Conservation (phyloP, 2,888 invertebrate species). For the Spodoptera picta region DNA sequence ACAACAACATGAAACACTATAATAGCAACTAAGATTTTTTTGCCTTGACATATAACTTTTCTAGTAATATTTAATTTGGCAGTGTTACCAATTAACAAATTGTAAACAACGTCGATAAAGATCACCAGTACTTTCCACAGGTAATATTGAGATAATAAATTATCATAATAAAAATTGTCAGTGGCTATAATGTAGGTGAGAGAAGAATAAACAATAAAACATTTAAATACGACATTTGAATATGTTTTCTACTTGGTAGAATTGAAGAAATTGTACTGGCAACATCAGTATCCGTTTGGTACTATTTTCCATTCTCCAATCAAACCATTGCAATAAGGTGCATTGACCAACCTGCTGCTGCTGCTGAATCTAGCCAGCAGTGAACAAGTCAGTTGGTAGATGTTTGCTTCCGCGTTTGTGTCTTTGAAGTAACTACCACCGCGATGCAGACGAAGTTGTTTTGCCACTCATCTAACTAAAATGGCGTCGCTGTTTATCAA, state of each 20-base stretch:
- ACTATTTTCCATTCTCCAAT: conserved; percentile 83
- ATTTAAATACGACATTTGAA: not conserved
- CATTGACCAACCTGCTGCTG: conserved; percentile 87
- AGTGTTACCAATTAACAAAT: no score
- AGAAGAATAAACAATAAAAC: no score
- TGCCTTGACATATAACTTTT: no score
- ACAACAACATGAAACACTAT: no score
- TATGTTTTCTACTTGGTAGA: conserved; percentile 30
- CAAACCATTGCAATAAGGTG: conserved; percentile 86
- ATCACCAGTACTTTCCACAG: no score
- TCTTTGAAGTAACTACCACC: conserved; percentile 76
- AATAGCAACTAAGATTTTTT: no score
- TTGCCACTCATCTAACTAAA: conserved; percentile 82
- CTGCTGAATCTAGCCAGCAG: conserved; percentile 75
- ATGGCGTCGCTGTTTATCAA: conserved; percentile 88
- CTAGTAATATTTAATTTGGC: no score
- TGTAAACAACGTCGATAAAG: no score
- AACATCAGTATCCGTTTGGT: conserved; percentile 77
- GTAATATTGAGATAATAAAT: no score
- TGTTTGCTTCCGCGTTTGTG: conserved; percentile 85
- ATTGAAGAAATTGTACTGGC: conserved; percentile 50
- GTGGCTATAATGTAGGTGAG: no score
- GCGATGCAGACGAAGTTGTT: conserved; percentile 83
- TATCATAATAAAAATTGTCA: no score
- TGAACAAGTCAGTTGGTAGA: conserved; percentile 78